These are phyloP conservation scores for Serinus canaria DNA, from an alignment of 2,113 vertebrate genomes.

Conservation along the genomic window DNA sequence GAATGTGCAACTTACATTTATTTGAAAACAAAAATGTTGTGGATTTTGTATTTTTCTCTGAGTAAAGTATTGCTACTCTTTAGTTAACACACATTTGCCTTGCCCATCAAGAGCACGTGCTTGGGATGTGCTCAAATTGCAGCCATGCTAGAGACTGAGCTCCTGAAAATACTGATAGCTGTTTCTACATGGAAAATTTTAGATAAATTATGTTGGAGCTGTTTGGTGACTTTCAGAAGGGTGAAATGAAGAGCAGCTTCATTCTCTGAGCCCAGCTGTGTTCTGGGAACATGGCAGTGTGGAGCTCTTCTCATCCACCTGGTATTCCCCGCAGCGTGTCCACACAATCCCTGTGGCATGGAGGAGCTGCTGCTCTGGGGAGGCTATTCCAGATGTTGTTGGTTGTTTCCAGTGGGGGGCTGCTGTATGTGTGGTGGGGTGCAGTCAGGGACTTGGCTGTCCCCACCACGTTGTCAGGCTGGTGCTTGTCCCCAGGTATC, in stretches of 20 bases:
- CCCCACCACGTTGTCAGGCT: neutral
- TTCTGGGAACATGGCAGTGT: accelerated
- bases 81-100: accelerated
- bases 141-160: neutral
- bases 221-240: neutral
- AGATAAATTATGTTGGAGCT: neutral
- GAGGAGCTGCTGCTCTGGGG: neutral
- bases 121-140: accelerated
- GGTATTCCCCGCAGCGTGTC: neutral
- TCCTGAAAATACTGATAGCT: neutral
- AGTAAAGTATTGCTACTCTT: neutral
- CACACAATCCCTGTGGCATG: accelerated
- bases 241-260: neutral
- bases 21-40: neutral
- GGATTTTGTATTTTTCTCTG: neutral
- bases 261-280: neutral
- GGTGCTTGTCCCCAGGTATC: neutral
- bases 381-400: neutral
- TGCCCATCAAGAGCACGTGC: neutral
- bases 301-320: neutral
- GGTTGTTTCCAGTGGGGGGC: neutral
- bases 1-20: neutral
- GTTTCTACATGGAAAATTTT: neutral
- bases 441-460: neutral
- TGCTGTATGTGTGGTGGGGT: neutral